Base-by-base conservation (phyloP, 2,113 vertebrate genomes). In the Salvelinus alpinus region DNA sequence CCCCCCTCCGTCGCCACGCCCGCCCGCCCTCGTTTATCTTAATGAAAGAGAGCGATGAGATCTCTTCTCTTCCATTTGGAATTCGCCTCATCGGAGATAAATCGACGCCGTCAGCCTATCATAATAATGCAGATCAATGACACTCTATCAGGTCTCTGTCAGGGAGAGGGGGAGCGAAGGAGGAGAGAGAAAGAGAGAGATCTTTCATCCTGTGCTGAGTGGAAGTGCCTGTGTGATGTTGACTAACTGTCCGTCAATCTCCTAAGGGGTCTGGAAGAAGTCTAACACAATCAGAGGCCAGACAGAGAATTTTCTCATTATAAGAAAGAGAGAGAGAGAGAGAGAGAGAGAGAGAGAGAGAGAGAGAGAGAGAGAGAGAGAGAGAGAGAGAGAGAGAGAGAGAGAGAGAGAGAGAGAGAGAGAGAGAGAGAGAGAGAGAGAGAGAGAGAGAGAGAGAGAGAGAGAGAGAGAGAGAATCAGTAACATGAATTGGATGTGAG, bases 51-150 rank as follows among this genome's bases (percentile, higher is more conserved):
- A 34, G 54, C 13, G 54, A 72, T 72, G 71, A 59, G 54, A 16
- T 60, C 71, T 34, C 54, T 60, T 27, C 38, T 44, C 38, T 44
- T 59, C 60, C 51, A 31, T 60, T 60, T 60, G 29, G 54, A 59
- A 59, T 60, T 72, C 22, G 62, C 62, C 62, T 64, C 62, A 64
- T 64, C 62, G 12, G 54, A 34, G 54, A 72, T 72, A n/a, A 60
- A 72, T 60, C 29, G 16, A 72, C n/a, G 12, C 71, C 25, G 8
- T 5, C n/a, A 9, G 62, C 22, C 8, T 64, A 64, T 64, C 62
- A 64, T 64, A 64, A 64, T n/a, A 64, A 64, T 64, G 62, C 62
- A 25, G 62, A 64, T 64, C 62, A 64, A 64, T 64, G 22, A 44
- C 38, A 44, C 62, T 64, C n/a, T 64, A 22, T 64, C 62, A 64